Percentiles rank a stretch among this genome's conserved stretches.
phyloP scores from a whole-genome alignment of 2,797 vertebrate genomes.

The Enteromius anoplus region DNA sequence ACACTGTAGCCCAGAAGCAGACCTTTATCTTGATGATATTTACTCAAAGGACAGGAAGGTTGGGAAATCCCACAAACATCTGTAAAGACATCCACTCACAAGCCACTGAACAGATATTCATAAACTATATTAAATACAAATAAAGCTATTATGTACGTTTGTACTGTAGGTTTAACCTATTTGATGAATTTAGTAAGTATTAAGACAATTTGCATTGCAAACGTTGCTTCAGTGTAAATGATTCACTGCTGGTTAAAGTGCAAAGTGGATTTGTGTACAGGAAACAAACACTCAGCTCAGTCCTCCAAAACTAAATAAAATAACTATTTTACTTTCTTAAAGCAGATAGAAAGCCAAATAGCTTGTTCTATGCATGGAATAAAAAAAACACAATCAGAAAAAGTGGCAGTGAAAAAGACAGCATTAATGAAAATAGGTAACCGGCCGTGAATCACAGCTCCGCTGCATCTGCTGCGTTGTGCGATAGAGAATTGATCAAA shows the following conservation, averaged over 20 bases:
- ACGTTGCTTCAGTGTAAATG: conserved; percentile 63
- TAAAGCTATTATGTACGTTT: neutral
- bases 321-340: neutral
- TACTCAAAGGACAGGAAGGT: conserved; percentile 6
- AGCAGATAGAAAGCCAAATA: neutral
- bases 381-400: neutral
- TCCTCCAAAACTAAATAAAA: neutral
- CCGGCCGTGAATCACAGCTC: conserved; percentile 3
- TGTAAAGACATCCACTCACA: neutral
- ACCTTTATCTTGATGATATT: conserved; percentile 23
- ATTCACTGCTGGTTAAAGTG: conserved; percentile 72
- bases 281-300: conserved; percentile 2
- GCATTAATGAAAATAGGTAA: conserved; percentile 1
- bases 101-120: neutral
- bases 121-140: neutral
- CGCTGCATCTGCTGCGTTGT: neutral
- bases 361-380: neutral
- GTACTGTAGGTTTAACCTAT: neutral
- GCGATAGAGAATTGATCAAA: conserved; percentile 16
- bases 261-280: neutral
- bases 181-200: conserved; percentile 7
- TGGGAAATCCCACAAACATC: conserved; percentile 10
- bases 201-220: conserved; percentile 11
- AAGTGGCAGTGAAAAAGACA: neutral
- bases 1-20: neutral